These are phyloP conservation scores for Olivierus martensii DNA, from an alignment of 1,140 invertebrate genomes.

Conservation along the genomic window DNA sequence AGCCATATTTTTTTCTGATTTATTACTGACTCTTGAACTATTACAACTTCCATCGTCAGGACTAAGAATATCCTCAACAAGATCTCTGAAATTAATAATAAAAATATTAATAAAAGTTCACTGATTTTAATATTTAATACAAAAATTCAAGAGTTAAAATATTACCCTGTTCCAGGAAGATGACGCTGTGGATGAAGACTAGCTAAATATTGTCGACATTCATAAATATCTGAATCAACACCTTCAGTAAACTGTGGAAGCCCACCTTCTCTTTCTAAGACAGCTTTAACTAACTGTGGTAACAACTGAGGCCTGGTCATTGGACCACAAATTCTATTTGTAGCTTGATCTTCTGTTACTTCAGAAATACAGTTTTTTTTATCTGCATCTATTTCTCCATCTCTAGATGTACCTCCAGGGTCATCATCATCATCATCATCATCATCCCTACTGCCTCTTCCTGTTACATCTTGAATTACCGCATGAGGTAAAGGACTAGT, in stretches of 20 bases:
- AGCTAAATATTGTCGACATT: constrained; percentile 25
- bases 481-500: too few species aligned
- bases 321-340: too few species aligned
- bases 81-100: constrained; percentile 23
- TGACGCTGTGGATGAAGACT: constrained; percentile 20
- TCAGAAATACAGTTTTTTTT: too few species aligned
- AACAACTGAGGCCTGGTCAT: constrained; percentile 1
- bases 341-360: too few species aligned
- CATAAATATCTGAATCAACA: constrained; percentile 25
- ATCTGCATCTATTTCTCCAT: too few species aligned
- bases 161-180: constrained; percentile 15
- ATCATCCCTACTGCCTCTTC: too few species aligned
- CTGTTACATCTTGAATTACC: too few species aligned
- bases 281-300: constrained; percentile 15
- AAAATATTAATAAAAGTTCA: too few species aligned
- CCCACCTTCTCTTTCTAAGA: constrained; percentile 12
- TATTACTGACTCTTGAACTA: constrained; percentile 75
- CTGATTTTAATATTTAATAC: too few species aligned
- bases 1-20: constrained; percentile 89
- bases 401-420: too few species aligned
- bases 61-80: constrained; percentile 43
- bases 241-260: constrained; percentile 4
- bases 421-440: too few species aligned
- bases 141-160: not conserved
- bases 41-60: constrained; percentile 45